A percentile compares a stretch with the other conserved stretches of the same genome.
These are phyloP conservation scores for Ptychadena robeensis DNA, from an alignment of 2,797 vertebrate species.

Conservation along the genomic window DNA sequence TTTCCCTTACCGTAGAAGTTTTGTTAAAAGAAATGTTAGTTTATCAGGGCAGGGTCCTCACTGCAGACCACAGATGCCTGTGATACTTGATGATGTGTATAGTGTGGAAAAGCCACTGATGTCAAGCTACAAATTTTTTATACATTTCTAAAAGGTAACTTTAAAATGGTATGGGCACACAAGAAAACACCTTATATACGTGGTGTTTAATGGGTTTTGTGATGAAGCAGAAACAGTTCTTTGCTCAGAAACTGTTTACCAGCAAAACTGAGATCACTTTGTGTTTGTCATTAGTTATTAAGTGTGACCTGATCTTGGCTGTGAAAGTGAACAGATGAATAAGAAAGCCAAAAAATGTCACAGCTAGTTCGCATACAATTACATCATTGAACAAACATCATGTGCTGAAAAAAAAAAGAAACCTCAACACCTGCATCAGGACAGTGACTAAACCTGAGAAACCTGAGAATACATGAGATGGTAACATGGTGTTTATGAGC, in stretches of 20 bases:
- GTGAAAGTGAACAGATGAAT: background rate
- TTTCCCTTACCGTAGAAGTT: no score
- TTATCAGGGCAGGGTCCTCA: no score
- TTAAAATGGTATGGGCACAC: background rate
- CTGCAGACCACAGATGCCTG: no score
- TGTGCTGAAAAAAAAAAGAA: conserved; percentile 30
- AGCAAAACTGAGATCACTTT: background rate
- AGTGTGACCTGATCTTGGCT: conserved; percentile 21
- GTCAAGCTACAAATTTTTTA: background rate
- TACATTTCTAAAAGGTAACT: background rate
- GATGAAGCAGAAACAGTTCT: background rate
- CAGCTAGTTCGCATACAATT: conserved; percentile 23
- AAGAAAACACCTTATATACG: background rate
- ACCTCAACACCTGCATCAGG: conserved; percentile 16
- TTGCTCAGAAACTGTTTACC: background rate
- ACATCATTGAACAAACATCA: conserved; percentile 41
- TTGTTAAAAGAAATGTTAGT: no score
- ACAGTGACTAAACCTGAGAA: conserved; percentile 11
- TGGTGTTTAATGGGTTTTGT: background rate
- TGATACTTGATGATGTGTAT: no score
- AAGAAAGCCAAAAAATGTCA: background rate
- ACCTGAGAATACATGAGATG: background rate
- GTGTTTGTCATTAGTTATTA: conserved; percentile 6
- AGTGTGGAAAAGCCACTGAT: no score
- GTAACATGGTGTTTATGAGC: background rate